Conservation (phyloP, 1,140 invertebrate species). For the Arion vulgaris region DNA sequence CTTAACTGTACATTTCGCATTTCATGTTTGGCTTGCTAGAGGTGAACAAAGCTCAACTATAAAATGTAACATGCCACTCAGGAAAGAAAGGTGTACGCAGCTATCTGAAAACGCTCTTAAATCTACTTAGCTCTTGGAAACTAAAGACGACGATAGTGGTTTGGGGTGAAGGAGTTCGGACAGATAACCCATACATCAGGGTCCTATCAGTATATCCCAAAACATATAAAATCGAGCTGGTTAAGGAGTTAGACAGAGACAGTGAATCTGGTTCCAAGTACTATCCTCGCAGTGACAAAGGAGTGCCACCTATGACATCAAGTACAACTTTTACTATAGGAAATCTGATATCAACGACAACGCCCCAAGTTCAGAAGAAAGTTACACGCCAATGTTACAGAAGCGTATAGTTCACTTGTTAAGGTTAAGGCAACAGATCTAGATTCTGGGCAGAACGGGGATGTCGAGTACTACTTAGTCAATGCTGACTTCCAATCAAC, state of each 20-base stretch:
- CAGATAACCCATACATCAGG: neutral
- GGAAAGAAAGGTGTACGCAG: neutral
- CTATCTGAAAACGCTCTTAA: neutral
- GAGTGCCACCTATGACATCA: neutral
- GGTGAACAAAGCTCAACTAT: no score
- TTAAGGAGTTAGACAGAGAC: neutral
- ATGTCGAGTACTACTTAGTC: neutral
- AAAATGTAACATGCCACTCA: neutral
- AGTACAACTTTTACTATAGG: neutral
- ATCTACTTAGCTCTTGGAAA: neutral
- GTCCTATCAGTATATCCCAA: neutral
- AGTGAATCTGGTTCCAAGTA: neutral
- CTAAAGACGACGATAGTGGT: neutral
- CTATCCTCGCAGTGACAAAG: neutral
- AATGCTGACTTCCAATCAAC: neutral
- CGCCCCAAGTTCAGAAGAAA: neutral
- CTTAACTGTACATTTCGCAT: no score
- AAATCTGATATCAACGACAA: constrained; percentile 13
- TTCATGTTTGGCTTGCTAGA: no score
- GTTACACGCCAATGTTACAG: neutral
- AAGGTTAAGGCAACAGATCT: constrained; percentile 1
- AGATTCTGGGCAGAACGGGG: neutral
- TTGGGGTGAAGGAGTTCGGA: neutral
- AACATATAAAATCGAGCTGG: constrained; percentile 1
- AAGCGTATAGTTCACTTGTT: neutral